Evolutionary conservation across 2,888 invertebrate species (phyloP).

Genomic region (Tetranychus truncatus): DNA sequence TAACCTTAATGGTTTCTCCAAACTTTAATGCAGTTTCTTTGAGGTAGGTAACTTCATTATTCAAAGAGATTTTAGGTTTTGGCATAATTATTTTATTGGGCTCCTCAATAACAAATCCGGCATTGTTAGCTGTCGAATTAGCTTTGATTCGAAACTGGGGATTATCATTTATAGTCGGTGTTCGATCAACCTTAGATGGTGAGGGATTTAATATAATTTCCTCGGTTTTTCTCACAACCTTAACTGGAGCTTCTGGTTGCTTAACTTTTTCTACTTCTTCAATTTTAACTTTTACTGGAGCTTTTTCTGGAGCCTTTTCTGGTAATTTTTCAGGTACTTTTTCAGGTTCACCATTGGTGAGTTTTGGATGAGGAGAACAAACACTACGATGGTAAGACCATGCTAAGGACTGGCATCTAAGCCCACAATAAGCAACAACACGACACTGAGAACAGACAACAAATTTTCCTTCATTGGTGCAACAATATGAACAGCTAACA

Average conservation of each 20-base stretch:
- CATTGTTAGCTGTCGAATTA: neutral
- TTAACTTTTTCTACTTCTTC: no score
- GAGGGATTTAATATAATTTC: no score
- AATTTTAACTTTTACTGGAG: no score
- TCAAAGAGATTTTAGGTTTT: neutral
- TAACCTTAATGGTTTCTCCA: neutral
- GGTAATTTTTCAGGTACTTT: no score
- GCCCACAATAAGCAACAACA: neutral
- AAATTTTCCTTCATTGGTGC: neutral
- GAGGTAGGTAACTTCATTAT: neutral
- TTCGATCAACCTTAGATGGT: no score
- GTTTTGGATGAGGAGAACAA: neutral
- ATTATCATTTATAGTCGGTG: no score
- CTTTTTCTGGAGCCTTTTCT: no score
- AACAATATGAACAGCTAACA: neutral
- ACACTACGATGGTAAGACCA: neutral
- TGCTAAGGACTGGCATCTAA: neutral
- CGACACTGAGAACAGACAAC: neutral
- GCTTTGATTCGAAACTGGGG: no score
- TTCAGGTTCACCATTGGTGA: neutral
- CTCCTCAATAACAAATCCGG: neutral
- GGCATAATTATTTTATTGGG: neutral
- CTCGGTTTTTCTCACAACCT: no score
- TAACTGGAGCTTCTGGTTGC: no score
- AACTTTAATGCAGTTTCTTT: neutral